Evolutionary conservation across 2,113 vertebrate genomes (phyloP).

Genomic region (Prochilodus magdalenae): DNA sequence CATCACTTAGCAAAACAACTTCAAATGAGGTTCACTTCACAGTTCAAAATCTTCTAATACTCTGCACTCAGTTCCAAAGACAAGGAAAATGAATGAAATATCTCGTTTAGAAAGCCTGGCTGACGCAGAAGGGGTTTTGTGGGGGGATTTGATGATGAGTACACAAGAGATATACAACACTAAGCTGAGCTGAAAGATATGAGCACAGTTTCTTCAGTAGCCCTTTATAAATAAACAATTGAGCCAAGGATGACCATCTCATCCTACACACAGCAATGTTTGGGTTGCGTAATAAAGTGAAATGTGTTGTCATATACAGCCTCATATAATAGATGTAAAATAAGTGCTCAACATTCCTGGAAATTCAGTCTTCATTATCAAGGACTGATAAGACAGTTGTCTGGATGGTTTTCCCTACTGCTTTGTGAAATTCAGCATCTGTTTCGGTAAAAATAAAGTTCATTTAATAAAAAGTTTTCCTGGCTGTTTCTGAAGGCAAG

Average conservation of each 20-base stretch:
- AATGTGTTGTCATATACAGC: not conserved
- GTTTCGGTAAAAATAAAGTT: not conserved
- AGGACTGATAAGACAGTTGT: not conserved
- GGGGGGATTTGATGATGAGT: not conserved
- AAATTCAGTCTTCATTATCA: not conserved
- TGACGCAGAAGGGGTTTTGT: slow-evolving; percentile 17
- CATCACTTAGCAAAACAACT: slow-evolving; percentile 7
- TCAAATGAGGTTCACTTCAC: not conserved
- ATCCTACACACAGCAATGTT: not conserved
- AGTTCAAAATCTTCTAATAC: not conserved
- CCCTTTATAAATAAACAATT: slow-evolving; percentile 24
- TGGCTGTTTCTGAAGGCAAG: not conserved
- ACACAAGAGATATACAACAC: not conserved
- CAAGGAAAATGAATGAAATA: not conserved
- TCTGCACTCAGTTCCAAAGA: not conserved
- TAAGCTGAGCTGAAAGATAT: not conserved
- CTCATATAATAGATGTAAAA: too few species aligned
- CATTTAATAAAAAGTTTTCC: not conserved
- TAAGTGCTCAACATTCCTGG: not conserved
- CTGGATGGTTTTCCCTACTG: slow-evolving; percentile 2
- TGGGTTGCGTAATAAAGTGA: slow-evolving; percentile 18
- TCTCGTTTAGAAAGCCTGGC: slow-evolving; percentile 1
- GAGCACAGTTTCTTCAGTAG: slow-evolving; percentile 14
- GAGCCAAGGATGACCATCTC: not conserved
- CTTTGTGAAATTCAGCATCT: not conserved